Evolutionary conservation across 2,888 invertebrate genomes (phyloP).

Genomic region (Stenoptilia bipunctidactyla): DNA sequence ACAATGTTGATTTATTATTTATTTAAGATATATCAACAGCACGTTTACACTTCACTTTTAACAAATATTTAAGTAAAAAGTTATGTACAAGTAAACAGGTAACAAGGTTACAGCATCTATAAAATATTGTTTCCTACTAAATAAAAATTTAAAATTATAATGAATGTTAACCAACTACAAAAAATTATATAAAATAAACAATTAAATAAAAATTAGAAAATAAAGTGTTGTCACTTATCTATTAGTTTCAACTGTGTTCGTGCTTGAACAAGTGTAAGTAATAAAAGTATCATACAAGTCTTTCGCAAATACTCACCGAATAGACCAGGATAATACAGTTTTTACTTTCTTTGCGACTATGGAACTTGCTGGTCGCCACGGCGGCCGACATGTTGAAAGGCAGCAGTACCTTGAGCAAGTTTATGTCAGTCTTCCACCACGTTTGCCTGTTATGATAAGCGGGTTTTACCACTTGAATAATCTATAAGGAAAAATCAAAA

Average conservation of each 20-base stretch:
- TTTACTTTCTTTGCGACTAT: constrained; percentile 22
- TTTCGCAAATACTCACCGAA: constrained; percentile 43
- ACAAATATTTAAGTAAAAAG: no score
- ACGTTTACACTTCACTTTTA: no score
- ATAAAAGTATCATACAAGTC: not conserved
- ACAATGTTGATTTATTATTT: no score
- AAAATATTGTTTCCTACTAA: no score
- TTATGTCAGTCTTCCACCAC: constrained; percentile 50
- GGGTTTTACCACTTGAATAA: constrained; percentile 46
- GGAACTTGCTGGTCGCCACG: constrained; percentile 25
- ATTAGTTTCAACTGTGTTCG: no score
- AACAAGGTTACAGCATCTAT: no score
- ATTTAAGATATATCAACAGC: no score
- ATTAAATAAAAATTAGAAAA: not conserved
- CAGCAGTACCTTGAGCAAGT: constrained; percentile 41
- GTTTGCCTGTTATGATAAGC: constrained; percentile 33
- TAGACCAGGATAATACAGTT: constrained; percentile 42
- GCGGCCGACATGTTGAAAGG: constrained; percentile 37
- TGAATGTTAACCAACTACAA: not conserved
- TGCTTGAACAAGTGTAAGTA: not conserved
- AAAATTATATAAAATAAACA: not conserved
- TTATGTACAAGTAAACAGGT: no score
- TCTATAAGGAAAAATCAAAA: no score
- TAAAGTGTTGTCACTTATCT: no score
- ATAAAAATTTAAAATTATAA: no score